A percentile compares a stretch with the other conserved stretches of the same genome.
Evolutionary conservation across 2,113 vertebrate species (phyloP).

Genomic region (Panurus biarmicus): DNA sequence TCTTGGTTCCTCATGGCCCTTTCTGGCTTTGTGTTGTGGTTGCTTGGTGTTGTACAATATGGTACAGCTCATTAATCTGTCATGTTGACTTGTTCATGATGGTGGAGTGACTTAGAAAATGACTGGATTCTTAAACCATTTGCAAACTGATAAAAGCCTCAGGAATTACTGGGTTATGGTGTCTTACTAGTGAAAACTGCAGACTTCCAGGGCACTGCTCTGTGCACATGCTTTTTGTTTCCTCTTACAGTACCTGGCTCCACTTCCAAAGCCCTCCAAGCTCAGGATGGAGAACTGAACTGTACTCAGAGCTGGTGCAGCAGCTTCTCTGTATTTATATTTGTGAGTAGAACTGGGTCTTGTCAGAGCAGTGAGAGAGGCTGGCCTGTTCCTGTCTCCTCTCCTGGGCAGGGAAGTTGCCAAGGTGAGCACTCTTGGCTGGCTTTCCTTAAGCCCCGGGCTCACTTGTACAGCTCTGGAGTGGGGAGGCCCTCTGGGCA

Average conservation of each 20-base stretch:
- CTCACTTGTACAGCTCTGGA: background rate
- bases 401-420: background rate
- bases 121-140: background rate
- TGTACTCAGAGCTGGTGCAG: background rate
- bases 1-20: accelerated
- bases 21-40: background rate
- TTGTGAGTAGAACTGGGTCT: background rate
- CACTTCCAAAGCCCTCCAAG: background rate
- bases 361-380: background rate
- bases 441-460: background rate
- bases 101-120: background rate
- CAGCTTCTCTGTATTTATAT: background rate
- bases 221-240: background rate
- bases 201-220: background rate
- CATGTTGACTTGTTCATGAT: background rate
- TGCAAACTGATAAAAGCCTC: background rate
- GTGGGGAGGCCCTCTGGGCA: background rate
- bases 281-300: background rate
- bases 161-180: background rate
- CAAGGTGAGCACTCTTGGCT: background rate
- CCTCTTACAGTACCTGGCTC: background rate
- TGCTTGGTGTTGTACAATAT: background rate
- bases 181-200: background rate
- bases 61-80: background rate
- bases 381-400: background rate